phyloP scores from a whole-genome alignment of 2,888 invertebrate genomes.

The Apotomis betuletana region DNA sequence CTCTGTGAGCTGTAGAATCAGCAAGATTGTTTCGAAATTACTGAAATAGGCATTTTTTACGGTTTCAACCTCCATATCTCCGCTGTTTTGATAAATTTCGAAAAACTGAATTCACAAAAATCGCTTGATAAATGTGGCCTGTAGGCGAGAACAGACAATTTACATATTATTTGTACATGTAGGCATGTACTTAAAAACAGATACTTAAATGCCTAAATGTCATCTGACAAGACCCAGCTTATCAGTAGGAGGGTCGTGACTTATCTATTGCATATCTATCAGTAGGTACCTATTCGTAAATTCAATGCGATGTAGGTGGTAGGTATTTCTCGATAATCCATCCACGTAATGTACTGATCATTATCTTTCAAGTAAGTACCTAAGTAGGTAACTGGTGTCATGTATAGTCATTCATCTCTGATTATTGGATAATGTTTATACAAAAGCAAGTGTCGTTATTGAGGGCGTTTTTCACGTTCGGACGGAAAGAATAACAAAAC shows the following conservation, averaged over 20 bases:
- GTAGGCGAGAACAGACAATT: neutral
- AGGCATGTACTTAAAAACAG: neutral
- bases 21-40: no score
- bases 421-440: no score
- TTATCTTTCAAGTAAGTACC: neutral
- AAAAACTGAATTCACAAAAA: no score
- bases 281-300: slow-evolving; percentile 30
- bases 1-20: no score
- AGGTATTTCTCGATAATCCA: slow-evolving; percentile 27
- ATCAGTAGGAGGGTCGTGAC: slow-evolving; percentile 34
- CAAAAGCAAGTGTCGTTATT: no score
- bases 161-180: neutral
- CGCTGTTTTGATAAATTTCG: no score
- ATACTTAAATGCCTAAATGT: slow-evolving; percentile 3
- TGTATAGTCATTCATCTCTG: no score
- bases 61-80: no score
- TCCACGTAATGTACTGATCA: slow-evolving; percentile 13
- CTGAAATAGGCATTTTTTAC: no score
- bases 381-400: neutral
- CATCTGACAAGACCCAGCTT: slow-evolving; percentile 18
- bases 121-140: no score
- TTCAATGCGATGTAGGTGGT: slow-evolving; percentile 18
- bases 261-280: slow-evolving; percentile 35
- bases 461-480: no score
- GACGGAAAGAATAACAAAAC: no score